Conservation (phyloP, 2,888 invertebrate species). For the Phania funesta region DNA sequence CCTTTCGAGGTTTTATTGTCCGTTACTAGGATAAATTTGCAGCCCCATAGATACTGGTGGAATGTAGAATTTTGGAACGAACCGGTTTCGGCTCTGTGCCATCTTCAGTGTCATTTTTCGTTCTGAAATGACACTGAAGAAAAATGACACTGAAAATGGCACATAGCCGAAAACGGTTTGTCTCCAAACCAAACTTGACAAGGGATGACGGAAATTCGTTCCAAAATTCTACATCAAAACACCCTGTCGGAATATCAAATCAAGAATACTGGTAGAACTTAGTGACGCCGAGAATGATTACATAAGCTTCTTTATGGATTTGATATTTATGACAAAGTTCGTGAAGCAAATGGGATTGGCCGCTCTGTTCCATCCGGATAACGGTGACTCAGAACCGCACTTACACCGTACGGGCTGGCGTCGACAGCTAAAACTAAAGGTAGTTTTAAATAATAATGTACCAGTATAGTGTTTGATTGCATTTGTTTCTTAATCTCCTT, state of each 20-base stretch:
- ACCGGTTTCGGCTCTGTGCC: no score
- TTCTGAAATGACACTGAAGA: no score
- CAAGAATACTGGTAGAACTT: constrained; percentile 78
- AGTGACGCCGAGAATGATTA: constrained; percentile 74
- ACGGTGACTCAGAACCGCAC: constrained; percentile 43
- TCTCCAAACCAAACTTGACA: no score
- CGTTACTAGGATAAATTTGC: constrained; percentile 66
- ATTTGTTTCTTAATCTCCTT: constrained; percentile 67
- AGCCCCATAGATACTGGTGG: no score
- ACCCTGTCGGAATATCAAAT: no score
- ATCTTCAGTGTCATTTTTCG: no score
- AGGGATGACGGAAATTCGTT: no score
- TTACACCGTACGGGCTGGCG: constrained; percentile 71
- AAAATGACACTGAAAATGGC: no score
- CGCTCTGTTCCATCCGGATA: constrained; percentile 38
- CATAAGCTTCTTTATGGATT: constrained; percentile 66
- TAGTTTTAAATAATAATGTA: constrained; percentile 68
- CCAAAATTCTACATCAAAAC: no score
- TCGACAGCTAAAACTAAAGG: constrained; percentile 53
- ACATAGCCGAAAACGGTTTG: no score
- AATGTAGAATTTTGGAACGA: no score
- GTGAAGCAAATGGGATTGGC: constrained; percentile 56
- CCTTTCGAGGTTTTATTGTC: constrained; percentile 67
- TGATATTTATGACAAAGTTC: constrained; percentile 69
- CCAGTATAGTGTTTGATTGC: constrained; percentile 62